phyloP scores from a whole-genome alignment of 2,113 vertebrate species.

The Chionodraco myersi region DNA sequence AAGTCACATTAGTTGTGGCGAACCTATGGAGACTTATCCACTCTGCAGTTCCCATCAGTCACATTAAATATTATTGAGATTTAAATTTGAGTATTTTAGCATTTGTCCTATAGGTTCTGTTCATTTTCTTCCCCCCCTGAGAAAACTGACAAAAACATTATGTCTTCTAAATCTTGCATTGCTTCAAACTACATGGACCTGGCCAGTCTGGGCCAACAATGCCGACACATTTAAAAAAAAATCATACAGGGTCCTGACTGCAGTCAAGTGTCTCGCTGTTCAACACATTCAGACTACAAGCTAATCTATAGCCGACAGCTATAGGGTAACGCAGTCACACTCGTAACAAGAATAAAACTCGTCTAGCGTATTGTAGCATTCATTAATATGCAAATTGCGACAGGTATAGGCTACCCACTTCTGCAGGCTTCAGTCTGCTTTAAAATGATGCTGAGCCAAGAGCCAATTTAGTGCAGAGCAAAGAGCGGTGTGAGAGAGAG shows the following conservation, averaged over 20 bases:
- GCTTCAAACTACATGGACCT: conserved; percentile 39
- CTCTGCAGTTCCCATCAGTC: background rate
- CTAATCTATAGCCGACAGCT: conserved; percentile 38
- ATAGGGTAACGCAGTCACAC: conserved; percentile 31
- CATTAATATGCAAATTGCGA: conserved; percentile 45
- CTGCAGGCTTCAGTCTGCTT: conserved; percentile 37
- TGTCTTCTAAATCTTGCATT: conserved; percentile 22
- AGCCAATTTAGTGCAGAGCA: conserved; percentile 33
- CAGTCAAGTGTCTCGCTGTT: conserved; percentile 14
- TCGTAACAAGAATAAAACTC: conserved; percentile 47
- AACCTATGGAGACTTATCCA: background rate
- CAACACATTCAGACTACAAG: conserved; percentile 12
- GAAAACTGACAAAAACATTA: conserved; percentile 25
- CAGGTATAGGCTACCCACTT: conserved; percentile 37
- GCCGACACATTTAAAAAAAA: conserved; percentile 38
- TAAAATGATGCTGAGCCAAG: conserved; percentile 39
- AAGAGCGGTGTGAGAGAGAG: conserved; percentile 27
- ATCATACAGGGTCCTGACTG: conserved; percentile 13
- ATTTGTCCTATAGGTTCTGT: conserved; percentile 6
- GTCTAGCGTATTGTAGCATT: conserved; percentile 31
- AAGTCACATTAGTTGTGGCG: background rate
- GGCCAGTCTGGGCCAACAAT: conserved; percentile 20
- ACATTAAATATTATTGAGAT: background rate
- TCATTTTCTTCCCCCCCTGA: conserved; percentile 15
- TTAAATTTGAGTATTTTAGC: background rate